These are phyloP conservation scores for Sebastes trivittatus DNA, from an alignment of 2,797 vertebrate species.

Conservation along the genomic window DNA sequence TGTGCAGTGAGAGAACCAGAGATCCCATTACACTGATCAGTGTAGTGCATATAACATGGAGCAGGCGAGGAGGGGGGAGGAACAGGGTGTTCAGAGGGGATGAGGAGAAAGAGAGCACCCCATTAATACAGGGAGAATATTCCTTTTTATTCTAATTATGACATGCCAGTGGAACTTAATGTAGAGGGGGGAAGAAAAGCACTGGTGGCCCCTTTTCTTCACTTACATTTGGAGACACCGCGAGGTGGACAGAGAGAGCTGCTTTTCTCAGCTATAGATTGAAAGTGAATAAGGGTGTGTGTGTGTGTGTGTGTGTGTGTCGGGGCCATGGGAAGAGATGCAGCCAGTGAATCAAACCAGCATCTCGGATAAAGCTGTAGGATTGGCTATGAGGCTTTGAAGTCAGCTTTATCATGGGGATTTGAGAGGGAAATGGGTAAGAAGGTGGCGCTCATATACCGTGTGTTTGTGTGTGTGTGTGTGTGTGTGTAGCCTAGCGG, in stretches of 20 bases:
- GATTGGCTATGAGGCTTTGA: constrained; percentile 76
- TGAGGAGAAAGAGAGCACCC: constrained; percentile 34
- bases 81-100: constrained; percentile 37
- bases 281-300: constrained; percentile 7
- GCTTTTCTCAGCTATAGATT: constrained; percentile 29
- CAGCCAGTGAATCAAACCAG: constrained; percentile 69
- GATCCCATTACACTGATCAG: constrained; percentile 65
- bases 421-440: constrained; percentile 55
- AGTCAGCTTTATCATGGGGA: constrained; percentile 68
- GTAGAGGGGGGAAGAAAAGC: constrained; percentile 20
- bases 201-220: constrained; percentile 40
- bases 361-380: constrained; percentile 72
- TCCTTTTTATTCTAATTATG: constrained; percentile 74
- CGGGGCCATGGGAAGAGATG: constrained; percentile 68
- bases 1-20: constrained; percentile 62
- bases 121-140: constrained; percentile 74
- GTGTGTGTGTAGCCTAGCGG: constrained; percentile 7
- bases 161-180: constrained; percentile 37
- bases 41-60: constrained; percentile 49
- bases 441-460: constrained; percentile 49
- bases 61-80: constrained; percentile 18
- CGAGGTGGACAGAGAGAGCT: constrained; percentile 21
- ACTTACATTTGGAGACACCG: constrained; percentile 5
- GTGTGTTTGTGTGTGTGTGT: constrained; percentile 13
- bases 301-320: neutral